Base-by-base conservation (phyloP, 2,888 invertebrate genomes). In the Cosmia pyralina region DNA sequence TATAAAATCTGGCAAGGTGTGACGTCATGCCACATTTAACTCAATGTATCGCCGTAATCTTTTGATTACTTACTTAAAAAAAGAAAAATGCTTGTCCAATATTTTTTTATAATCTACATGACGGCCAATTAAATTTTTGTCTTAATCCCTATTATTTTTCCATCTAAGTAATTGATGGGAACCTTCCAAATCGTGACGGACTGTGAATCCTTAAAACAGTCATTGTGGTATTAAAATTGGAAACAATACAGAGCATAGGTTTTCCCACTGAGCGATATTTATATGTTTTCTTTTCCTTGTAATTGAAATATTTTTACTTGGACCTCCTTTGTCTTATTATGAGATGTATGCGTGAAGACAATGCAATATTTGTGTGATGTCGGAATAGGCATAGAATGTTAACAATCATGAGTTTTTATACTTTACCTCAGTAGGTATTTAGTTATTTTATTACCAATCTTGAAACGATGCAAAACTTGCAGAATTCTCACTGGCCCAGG, bases 191-290 rank as follows among this genome's bases (percentile, higher is more conserved):
- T 3, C 28, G 28, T 28, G 28, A 28, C 28, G 28, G 3, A 28
- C 28, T 28, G 28, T 28, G 28, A 28, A 1, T 28, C 28, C 28
- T 28, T 28, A 28, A 28, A 28, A 28, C 28, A 28, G 28, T 28
- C 28, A 3, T 28, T 28, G 28, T 28, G 28, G 28, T 28, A 28
- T 28, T 28, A 1, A 28, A 28, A 28, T 28, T 28, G 28, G 28
- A 28, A 28, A 28, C 28, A 28, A 28, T 28, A 28, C 28, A 2
- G 28, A 28, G 1, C 28, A 28, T 28, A 28, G 62, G 74, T 63
- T 57, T 73, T 74, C 19, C 74, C 75, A 3, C 15, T 4, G 15
- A 62, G 57, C 50, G 74, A 38, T 75, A 64, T 52, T 64, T 46
- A 28, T 28, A 38, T 46, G 0, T 58, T 44, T 48, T 17, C 4